Evolutionary conservation across 2,797 vertebrate genomes (phyloP).

Genomic region (Halcyon badia): DNA sequence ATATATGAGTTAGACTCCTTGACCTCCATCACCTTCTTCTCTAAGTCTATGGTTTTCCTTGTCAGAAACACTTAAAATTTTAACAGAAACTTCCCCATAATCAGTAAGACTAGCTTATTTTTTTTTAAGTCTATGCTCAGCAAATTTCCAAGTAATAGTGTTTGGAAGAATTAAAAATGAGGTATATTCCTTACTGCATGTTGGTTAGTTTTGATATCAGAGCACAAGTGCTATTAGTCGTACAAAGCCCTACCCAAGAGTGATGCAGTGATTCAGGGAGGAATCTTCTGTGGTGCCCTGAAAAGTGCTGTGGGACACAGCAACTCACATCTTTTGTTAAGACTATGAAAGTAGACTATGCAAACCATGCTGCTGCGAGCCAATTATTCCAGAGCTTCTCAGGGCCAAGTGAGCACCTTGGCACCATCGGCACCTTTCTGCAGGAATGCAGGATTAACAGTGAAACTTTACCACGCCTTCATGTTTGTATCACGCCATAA

Average conservation of each 20-base stretch:
- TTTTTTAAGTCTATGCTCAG: neutral
- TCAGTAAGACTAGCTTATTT: neutral
- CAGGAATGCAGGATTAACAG: neutral
- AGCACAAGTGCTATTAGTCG: neutral
- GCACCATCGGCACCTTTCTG: neutral
- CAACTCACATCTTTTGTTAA: neutral
- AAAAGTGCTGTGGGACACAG: neutral
- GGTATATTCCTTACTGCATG: neutral
- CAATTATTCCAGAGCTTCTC: neutral
- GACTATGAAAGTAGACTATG: neutral
- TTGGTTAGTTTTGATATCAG: neutral
- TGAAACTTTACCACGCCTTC: neutral
- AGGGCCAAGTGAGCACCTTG: neutral
- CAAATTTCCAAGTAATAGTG: neutral
- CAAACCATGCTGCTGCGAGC: neutral
- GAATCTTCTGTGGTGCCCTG: neutral
- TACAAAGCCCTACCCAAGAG: neutral
- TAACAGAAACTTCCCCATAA: conserved; percentile 22
- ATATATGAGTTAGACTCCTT: neutral
- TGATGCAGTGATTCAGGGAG: neutral
- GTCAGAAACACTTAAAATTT: neutral
- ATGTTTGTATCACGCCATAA: neutral
- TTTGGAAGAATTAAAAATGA: neutral
- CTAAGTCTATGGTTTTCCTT: neutral
- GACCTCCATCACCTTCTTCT: neutral